Base-by-base conservation (phyloP, 2,888 invertebrate genomes). In the Drosophila sordidapex region DNA sequence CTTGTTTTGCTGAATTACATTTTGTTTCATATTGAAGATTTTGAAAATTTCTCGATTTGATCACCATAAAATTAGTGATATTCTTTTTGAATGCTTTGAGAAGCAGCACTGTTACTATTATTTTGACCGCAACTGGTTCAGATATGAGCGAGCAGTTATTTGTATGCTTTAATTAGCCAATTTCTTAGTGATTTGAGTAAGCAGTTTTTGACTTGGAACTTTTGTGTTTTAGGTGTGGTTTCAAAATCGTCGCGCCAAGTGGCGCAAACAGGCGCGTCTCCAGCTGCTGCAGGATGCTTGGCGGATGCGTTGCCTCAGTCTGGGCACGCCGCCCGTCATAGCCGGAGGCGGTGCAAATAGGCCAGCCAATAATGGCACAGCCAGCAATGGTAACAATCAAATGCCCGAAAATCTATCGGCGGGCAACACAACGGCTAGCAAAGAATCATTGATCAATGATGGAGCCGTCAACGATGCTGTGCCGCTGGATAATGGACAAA, bases 171-270 rank as follows among this genome's bases (percentile, higher is more conserved):
- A 27, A 18, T 18, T 27, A 18, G 27, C 5, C 25, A 27, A 27
- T 18, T 18, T 18, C 0, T 27, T 5, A 49, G 27, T 10, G 49
- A 27, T 1, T 27, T 27, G 18, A 5, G 25, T 25, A 15, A 25
- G 48, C 48, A 25, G 49, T 27, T 27, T 31, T 79, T 63, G 11
- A 48, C 48, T 46, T n/a, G 36, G 25, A 13, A 15, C 43, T 56
- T 66, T 51, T 54, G 35, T 51, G n/a, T 68, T 70, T 2, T 91
- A 97, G 97, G 97, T 97, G 29, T 97, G 97, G 97, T 98, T 98
- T 93, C 98, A 98, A 94, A 98, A 98, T 92, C 94, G 98, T 49
- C 94, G 98, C 60, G 98, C 98, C 7, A 98, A 98, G 93, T 98
- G 98, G 98, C 95, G 98, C 25, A 98, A 98, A 91, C 97, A 97